Evolutionary conservation across 2,888 invertebrate genomes (phyloP).

Genomic region (Acanthopleura granulata): DNA sequence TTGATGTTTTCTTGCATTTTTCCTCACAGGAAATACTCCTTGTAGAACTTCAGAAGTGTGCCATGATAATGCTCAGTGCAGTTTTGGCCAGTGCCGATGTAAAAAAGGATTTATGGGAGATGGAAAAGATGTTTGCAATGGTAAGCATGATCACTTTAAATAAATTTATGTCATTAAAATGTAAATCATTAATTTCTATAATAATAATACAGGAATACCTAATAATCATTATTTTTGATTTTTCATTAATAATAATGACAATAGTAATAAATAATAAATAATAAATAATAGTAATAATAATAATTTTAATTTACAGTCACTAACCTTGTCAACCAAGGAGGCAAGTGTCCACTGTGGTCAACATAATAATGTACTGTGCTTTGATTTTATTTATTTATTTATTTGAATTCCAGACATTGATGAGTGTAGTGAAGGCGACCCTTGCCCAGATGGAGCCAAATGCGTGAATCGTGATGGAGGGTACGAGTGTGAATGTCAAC

Average conservation of each 20-base stretch:
- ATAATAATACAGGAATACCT: too few relatives aligned
- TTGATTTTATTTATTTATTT: background rate
- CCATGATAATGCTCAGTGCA: conserved; percentile 9
- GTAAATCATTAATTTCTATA: too few relatives aligned
- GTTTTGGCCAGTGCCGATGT: conserved; percentile 20
- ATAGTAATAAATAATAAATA: too few relatives aligned
- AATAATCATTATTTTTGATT: too few relatives aligned
- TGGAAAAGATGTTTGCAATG: conserved; percentile 20
- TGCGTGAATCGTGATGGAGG: conserved; percentile 24
- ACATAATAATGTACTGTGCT: too few relatives aligned
- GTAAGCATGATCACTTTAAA: background rate
- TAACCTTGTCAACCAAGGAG: too few relatives aligned
- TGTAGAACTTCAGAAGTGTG: background rate
- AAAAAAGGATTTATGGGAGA: conserved; percentile 26
- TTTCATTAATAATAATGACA: too few relatives aligned
- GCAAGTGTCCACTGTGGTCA: too few relatives aligned
- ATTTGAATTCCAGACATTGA: conserved; percentile 20
- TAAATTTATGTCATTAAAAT: too few relatives aligned
- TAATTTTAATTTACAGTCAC: too few relatives aligned
- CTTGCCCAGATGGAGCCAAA: background rate
- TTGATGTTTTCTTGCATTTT: too few relatives aligned
- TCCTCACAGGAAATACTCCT: background rate
- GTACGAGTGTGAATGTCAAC: conserved; percentile 26
- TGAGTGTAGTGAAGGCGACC: conserved; percentile 17
- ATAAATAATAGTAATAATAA: too few relatives aligned